These are phyloP conservation scores for Lasioglossum oenotherae DNA, from an alignment of 2,888 invertebrate genomes.

Conservation along the genomic window DNA sequence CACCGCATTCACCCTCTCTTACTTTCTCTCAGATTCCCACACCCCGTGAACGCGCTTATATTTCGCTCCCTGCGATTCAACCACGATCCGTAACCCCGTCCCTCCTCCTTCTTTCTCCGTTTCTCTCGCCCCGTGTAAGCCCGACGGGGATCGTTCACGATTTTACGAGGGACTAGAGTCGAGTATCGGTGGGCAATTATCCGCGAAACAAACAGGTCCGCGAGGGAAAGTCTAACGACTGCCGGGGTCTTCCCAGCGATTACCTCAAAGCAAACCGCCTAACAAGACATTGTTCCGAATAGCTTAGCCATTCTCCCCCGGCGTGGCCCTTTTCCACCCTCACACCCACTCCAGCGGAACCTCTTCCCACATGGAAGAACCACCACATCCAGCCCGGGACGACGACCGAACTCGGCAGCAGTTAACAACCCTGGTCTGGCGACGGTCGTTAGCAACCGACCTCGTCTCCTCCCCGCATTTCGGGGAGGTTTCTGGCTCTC, in stretches of 20 bases:
- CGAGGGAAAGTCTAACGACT: constrained; percentile 77
- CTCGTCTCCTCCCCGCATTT: constrained; percentile 47
- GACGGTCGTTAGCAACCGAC: constrained; percentile 82
- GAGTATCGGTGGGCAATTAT: constrained; percentile 76
- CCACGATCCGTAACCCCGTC: constrained; percentile 3
- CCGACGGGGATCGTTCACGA: constrained; percentile 71
- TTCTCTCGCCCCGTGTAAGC: constrained; percentile 50
- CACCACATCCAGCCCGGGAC: constrained; percentile 66
- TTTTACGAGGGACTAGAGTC: constrained; percentile 73
- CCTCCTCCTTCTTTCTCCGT: constrained; percentile 22
- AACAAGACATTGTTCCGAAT: constrained; percentile 83
- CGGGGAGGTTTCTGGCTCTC: constrained; percentile 40
- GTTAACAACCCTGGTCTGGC: constrained; percentile 81
- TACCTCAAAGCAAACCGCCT: constrained; percentile 82
- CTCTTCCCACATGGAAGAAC: constrained; percentile 68
- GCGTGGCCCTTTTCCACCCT: constrained; percentile 70
- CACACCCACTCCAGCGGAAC: constrained; percentile 65
- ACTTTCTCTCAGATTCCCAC: neutral
- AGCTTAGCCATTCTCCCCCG: constrained; percentile 78
- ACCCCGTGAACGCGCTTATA: constrained; percentile 21
- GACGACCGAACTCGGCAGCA: constrained; percentile 75
- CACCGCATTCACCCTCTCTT: neutral
- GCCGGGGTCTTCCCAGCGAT: constrained; percentile 78
- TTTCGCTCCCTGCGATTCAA: constrained; percentile 18
- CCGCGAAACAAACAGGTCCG: constrained; percentile 76